These are phyloP conservation scores for Cosmopolites sordidus DNA, from an alignment of 2,888 invertebrate genomes.

Conservation along the genomic window DNA sequence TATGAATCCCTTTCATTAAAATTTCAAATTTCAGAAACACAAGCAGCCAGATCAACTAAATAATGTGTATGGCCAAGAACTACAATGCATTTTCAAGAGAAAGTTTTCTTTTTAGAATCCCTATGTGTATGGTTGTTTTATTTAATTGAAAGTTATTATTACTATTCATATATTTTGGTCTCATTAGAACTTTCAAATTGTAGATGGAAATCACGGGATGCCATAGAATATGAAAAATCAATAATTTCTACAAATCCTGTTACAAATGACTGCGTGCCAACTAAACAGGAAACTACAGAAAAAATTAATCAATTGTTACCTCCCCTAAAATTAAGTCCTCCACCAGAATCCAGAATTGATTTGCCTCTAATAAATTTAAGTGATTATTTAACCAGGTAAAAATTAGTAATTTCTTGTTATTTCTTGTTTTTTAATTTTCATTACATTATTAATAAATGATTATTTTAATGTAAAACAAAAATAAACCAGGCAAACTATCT, in stretches of 20 bases:
- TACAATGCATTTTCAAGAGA: neutral
- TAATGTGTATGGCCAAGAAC: no score
- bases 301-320: conserved; percentile 33
- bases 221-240: conserved; percentile 40
- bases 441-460: neutral
- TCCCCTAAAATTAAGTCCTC: conserved; percentile 49
- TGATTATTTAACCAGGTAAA: conserved; percentile 61
- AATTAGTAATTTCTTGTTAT: neutral
- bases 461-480: neutral
- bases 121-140: neutral
- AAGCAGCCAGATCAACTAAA: no score
- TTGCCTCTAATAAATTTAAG: conserved; percentile 70
- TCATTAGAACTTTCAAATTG: no score
- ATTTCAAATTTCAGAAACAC: no score
- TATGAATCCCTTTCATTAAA: no score
- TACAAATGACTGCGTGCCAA: conserved; percentile 34
- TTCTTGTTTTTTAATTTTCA: no score
- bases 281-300: conserved; percentile 31
- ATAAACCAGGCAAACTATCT: conserved; percentile 62
- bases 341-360: conserved; percentile 61
- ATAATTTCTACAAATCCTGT: conserved; percentile 33
- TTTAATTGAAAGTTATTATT: neutral
- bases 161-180: conserved; percentile 5
- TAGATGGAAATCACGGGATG: conserved; percentile 63
- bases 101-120: neutral